Base-by-base conservation (phyloP, 1,140 invertebrate species). In the Adelges cooleyi region DNA sequence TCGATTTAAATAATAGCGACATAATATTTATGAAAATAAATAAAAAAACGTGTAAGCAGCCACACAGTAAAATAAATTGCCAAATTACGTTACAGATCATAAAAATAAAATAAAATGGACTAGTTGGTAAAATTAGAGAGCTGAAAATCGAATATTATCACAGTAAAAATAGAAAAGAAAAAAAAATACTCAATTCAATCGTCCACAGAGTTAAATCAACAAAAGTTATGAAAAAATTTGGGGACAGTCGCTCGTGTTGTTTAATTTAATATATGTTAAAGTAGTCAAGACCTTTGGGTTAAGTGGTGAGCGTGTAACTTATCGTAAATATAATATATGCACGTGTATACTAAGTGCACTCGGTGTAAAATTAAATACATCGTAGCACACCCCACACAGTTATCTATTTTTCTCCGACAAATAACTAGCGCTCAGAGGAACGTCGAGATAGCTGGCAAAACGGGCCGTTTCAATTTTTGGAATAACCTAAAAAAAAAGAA, bases 391-490 rank as follows among this genome's bases (percentile, higher is more conserved):
- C n/a, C 15, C 27, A 48, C 2, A 10, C 22, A 33, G 42, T 62
- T 62, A 62, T 33, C 42, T 62, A 18, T 62, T 62, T 62, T 62
- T n/a, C 20, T 62, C 56, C 13, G 40, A 22, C 13, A 51, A 40
- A 27, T 65, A 33, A n/a, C 49, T 33, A 42, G 50, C 15, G 9
- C 54, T 65, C 3, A 72, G 44, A 50, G 70, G 69, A 18, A 80
- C 75, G 69, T 81, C 72, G 10, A 76, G 71, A 72, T 84, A 85
- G 46, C 77, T 81, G 1, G 83, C 80, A 77, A 86, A 80, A 68
- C 81, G 77, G 42, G 81, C 82, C 36, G 77, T 76, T 69, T 84
- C 82, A 25, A 86, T 74, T 71, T 82, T 81, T 72, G 87, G 84
- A 69, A 81, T 79, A 17, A 86, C 75, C 70, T 72, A 54, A 66